Percentiles rank a stretch among this genome's conserved stretches.
Evolutionary conservation across 2,113 vertebrate species (phyloP).

Genomic region (Xenus cinereus): DNA sequence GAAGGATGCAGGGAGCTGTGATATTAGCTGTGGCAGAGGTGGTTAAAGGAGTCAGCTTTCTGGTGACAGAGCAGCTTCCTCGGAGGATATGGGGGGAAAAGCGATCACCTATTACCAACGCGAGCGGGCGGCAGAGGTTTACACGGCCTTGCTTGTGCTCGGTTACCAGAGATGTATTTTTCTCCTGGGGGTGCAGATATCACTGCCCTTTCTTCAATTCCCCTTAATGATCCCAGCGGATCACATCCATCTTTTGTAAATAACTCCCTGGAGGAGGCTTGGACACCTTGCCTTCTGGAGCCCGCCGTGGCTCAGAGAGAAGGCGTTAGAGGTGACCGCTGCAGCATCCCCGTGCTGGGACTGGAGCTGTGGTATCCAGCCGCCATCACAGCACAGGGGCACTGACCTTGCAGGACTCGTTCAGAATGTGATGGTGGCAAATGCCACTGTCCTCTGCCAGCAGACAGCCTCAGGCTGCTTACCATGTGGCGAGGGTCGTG

Average conservation of each 20-base stretch:
- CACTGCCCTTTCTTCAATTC: constrained; percentile 10
- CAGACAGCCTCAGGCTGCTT: not conserved
- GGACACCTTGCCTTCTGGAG: constrained; percentile 36
- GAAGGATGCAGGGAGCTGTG: not conserved
- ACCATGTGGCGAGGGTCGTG: fast-evolving
- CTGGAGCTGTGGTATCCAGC: not conserved
- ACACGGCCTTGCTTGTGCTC: not conserved
- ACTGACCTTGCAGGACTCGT: fast-evolving
- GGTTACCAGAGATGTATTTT: constrained; percentile 17
- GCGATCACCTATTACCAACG: not conserved
- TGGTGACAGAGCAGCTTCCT: not conserved
- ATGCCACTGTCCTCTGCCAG: fast-evolving
- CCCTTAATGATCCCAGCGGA: constrained; percentile 5
- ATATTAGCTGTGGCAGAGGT: not conserved
- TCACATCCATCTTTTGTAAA: constrained; percentile 41
- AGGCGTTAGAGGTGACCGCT: not conserved
- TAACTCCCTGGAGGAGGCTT: constrained; percentile 1
- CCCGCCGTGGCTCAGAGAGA: not conserved
- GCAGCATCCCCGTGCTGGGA: not conserved
- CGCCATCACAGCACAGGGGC: fast-evolving
- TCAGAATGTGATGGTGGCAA: not conserved
- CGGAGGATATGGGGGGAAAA: not conserved
- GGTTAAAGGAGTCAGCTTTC: not conserved
- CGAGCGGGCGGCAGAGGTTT: fast-evolving
- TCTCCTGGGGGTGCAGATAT: constrained; percentile 12